These are phyloP conservation scores for Salpingus planirostris DNA, from an alignment of 2,888 invertebrate species.

Conservation along the genomic window DNA sequence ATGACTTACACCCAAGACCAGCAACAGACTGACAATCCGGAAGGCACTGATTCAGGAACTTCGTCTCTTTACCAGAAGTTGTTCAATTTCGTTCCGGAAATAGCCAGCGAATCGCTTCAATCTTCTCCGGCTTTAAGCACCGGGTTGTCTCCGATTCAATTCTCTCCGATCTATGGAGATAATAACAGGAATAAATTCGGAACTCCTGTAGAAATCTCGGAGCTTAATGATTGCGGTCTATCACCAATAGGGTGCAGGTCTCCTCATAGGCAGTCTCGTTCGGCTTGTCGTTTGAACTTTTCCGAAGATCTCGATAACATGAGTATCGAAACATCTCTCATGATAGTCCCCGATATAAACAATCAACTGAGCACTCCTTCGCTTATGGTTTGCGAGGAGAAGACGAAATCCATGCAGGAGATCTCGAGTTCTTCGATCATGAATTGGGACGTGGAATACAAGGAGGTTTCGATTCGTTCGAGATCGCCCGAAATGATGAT, in stretches of 20 bases:
- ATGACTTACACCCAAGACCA: slow-evolving; percentile 48
- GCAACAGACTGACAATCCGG: slow-evolving; percentile 17
- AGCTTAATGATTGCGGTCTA: slow-evolving; percentile 25
- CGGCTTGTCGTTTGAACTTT: no score
- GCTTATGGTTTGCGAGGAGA: background rate
- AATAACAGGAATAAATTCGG: no score
- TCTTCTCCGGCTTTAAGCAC: slow-evolving; percentile 23
- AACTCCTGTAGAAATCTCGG: slow-evolving; percentile 16
- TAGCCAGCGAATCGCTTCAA: slow-evolving; percentile 13
- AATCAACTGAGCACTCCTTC: no score
- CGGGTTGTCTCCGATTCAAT: slow-evolving; percentile 26
- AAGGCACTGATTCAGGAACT: slow-evolving; percentile 15
- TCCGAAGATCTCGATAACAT: slow-evolving; percentile 21
- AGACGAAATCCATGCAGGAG: slow-evolving; percentile 1
- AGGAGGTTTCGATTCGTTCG: slow-evolving; percentile 26
- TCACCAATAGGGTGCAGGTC: slow-evolving; percentile 38
- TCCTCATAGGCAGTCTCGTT: slow-evolving; percentile 45
- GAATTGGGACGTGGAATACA: slow-evolving; percentile 40
- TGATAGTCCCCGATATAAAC: slow-evolving; percentile 39
- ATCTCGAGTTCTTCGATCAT: slow-evolving; percentile 22
- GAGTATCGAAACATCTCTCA: slow-evolving; percentile 23
- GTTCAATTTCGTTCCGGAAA: slow-evolving; percentile 25
- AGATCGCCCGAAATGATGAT: slow-evolving; percentile 32
- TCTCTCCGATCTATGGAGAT: slow-evolving; percentile 22
- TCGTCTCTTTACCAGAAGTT: slow-evolving; percentile 32